Base-by-base conservation (phyloP, 2,888 invertebrate species). In the Lordiphosa fenestrarum region DNA sequence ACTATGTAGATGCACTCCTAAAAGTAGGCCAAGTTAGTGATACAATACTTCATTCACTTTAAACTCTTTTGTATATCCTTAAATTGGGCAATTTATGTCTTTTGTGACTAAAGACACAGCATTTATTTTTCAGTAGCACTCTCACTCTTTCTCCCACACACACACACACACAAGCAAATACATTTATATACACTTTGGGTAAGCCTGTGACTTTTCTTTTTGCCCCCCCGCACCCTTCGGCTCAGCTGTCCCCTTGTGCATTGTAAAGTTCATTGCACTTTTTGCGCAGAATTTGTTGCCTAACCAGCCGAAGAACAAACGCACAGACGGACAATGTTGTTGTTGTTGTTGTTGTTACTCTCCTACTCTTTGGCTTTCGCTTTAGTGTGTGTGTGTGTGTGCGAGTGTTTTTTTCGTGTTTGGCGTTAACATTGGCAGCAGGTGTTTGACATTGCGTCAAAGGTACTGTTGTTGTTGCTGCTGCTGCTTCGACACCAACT, bases 381-480 rank as follows among this genome's bases (percentile, higher is more conserved):
- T 82, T 71, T 57, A 54, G 30, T 51, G 54, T 64, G 55, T 71
- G 41, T 50, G 21, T 46, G 39, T 53, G 35, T 58, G 41, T 44
- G 49, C 7, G 52, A 30, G 37, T 53, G 25, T 57, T 66, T 65
- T 76, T 77, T 77, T 77, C 81, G 84, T 76, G 82, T 77, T 84
- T 77, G 84, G 84, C 82, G 77, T 84, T 82, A 77, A 77, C 77
- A 77, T 77, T 77, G 84, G 85, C 83, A 80, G 80, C 85, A 80
- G 80, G 80, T 80, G 80, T 80, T 80, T 80, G 80, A 80, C 80
- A 80, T 80, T 80, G 85, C 76, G 71, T 72, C 73, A 77, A 75
- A 75, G 71, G 69, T 69, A 73, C 69, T 66, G 68, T 72, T 75
- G 77, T 51, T 72, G 69, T 59, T 66, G 47, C 13, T 60, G 63